Evolutionary conservation across 2,888 invertebrate genomes (phyloP).

Genomic region (Cheilosia pagana): DNA sequence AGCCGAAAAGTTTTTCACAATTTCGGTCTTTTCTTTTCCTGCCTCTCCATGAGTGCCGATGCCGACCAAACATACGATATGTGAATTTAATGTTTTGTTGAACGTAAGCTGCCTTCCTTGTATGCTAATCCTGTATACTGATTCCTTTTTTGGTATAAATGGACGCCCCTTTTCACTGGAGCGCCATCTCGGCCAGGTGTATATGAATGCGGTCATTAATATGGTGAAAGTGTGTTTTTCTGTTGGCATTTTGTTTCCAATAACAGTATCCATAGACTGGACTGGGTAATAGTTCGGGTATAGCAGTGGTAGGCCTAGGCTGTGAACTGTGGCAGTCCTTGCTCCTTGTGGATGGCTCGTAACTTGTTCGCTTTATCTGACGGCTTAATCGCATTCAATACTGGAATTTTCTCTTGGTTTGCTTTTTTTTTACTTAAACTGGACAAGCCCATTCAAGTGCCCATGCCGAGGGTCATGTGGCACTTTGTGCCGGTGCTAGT

Average conservation of each 20-base stretch:
- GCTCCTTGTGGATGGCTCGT: slow-evolving; percentile 51
- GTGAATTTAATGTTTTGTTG: slow-evolving; percentile 58
- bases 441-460: neutral
- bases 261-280: neutral
- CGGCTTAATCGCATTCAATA: slow-evolving; percentile 72
- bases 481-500: slow-evolving; percentile 43
- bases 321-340: slow-evolving; percentile 42
- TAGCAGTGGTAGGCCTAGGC: slow-evolving; percentile 7
- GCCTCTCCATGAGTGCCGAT: neutral
- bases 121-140: slow-evolving; percentile 63
- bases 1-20: neutral
- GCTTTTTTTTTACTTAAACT: slow-evolving; percentile 6
- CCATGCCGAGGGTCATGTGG: slow-evolving; percentile 18
- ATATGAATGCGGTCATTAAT: slow-evolving; percentile 60
- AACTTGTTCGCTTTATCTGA: slow-evolving; percentile 73
- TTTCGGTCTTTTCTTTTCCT: slow-evolving; percentile 1
- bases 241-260: slow-evolving; percentile 5
- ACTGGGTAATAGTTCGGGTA: neutral
- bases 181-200: slow-evolving; percentile 49
- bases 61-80: slow-evolving; percentile 54
- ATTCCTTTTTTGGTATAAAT: slow-evolving; percentile 32
- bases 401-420: slow-evolving; percentile 37
- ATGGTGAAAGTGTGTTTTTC: slow-evolving; percentile 48
- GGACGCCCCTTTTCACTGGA: slow-evolving; percentile 4
- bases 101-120: slow-evolving; percentile 65